These are phyloP conservation scores for Champsocephalus gunnari DNA, from an alignment of 2,797 vertebrate species.

Conservation along the genomic window DNA sequence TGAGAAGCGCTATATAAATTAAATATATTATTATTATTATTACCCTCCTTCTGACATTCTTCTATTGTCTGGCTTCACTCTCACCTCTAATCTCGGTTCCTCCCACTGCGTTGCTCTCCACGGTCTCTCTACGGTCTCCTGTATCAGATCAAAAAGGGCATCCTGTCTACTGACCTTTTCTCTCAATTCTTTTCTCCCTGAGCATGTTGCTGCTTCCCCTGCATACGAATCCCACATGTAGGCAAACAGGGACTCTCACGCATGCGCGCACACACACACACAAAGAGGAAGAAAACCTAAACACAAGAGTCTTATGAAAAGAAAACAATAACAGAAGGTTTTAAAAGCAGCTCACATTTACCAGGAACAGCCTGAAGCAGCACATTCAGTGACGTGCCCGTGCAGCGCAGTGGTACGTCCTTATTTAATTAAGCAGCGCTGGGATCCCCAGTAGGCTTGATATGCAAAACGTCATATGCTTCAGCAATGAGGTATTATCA, in stretches of 20 bases:
- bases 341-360: conserved; percentile 21
- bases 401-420: conserved; percentile 31
- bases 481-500: conserved; percentile 44
- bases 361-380: conserved; percentile 1
- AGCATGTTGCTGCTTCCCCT: conserved; percentile 59
- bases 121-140: conserved; percentile 37
- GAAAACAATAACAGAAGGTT: neutral
- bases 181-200: conserved; percentile 72
- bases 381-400: conserved; percentile 28
- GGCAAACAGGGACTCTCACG: conserved; percentile 18
- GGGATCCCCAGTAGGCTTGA: conserved; percentile 40
- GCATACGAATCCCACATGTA: conserved; percentile 31
- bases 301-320: conserved; percentile 18
- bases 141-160: conserved; percentile 76
- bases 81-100: conserved; percentile 43
- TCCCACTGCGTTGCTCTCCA: conserved; percentile 22
- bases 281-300: conserved; percentile 31
- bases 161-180: conserved; percentile 80
- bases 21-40: too few relatives aligned
- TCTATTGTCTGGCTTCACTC: conserved; percentile 38
- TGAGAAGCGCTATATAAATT: too few relatives aligned
- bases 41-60: neutral
- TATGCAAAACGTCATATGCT: conserved; percentile 47
- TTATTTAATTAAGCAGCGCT: conserved; percentile 57
- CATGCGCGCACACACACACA: conserved; percentile 15